Evolutionary conservation across 2,888 invertebrate genomes (phyloP).

Genomic region (Drosophila vallismaia): DNA sequence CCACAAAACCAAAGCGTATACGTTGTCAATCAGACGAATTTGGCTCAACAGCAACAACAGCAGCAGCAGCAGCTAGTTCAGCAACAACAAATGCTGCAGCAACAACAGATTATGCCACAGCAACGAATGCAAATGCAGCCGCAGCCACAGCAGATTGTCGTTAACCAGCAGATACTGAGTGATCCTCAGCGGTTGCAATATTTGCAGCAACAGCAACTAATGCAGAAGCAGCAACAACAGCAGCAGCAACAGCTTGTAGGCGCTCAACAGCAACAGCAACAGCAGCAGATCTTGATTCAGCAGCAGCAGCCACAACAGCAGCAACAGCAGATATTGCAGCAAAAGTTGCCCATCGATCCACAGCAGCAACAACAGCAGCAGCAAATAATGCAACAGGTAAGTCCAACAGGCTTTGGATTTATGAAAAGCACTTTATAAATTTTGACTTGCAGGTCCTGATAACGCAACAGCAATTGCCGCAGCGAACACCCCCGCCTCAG

Average conservation of each 20-base stretch:
- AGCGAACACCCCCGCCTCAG: conserved; percentile 80
- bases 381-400: conserved; percentile 82
- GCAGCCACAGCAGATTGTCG: conserved; percentile 81
- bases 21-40: conserved; percentile 82
- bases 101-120: conserved; percentile 63
- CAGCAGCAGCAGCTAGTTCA: conserved; percentile 65
- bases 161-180: conserved; percentile 82
- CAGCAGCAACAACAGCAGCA: conserved; percentile 78
- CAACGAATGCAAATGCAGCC: conserved; percentile 81
- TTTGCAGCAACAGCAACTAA: conserved; percentile 80
- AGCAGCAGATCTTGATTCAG: conserved; percentile 79
- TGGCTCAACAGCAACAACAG: conserved; percentile 75
- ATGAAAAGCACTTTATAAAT: background rate
- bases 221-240: conserved; percentile 56
- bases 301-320: conserved; percentile 73
- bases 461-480: conserved; percentile 81
- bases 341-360: conserved; percentile 80
- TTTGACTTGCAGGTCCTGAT: conserved; percentile 76
- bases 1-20: conserved; percentile 84
- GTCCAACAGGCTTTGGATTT: no score
- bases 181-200: conserved; percentile 82
- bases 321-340: conserved; percentile 83
- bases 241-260: conserved; percentile 74
- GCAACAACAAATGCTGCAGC: conserved; percentile 70
- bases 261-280: conserved; percentile 85